Conservation (phyloP, 2,797 vertebrate genomes). For the Sebastolobus altivelis region DNA sequence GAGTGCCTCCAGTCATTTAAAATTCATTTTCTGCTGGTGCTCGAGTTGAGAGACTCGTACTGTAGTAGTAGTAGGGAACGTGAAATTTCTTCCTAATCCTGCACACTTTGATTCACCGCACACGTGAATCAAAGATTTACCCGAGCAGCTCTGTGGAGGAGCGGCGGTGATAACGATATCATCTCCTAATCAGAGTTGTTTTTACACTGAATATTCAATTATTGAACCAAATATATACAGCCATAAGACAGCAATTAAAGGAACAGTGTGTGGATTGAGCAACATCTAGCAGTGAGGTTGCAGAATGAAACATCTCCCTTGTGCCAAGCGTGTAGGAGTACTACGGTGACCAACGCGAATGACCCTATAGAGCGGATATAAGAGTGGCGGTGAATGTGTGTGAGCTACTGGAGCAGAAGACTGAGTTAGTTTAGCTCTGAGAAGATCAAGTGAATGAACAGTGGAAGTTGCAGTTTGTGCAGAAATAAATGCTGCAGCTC, state of each 20-base stretch:
- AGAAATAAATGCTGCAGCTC: too few relatives aligned
- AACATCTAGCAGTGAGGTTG: too few relatives aligned
- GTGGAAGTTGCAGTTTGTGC: too few relatives aligned
- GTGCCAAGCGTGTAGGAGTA: too few relatives aligned
- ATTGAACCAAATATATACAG: slow-evolving; percentile 9
- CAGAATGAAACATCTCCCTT: too few relatives aligned
- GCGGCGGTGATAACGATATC: slow-evolving; percentile 24
- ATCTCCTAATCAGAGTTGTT: slow-evolving; percentile 24
- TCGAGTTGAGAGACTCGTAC: slow-evolving; percentile 47
- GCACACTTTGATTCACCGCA: slow-evolving; percentile 58
- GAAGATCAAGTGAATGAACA: too few relatives aligned
- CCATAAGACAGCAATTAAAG: background rate
- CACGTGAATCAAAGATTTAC: slow-evolving; percentile 63
- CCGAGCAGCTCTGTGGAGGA: slow-evolving; percentile 19
- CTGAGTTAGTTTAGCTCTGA: too few relatives aligned
- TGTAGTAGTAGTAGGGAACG: slow-evolving; percentile 37
- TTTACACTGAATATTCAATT: slow-evolving; percentile 19
- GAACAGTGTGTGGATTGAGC: too few relatives aligned
- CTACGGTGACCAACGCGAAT: too few relatives aligned
- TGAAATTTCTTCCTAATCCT: slow-evolving; percentile 49
- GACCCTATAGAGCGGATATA: too few relatives aligned
- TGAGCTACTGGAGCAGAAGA: too few relatives aligned
- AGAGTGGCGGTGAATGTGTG: too few relatives aligned
- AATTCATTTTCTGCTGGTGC: slow-evolving; percentile 67
- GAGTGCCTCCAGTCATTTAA: slow-evolving; percentile 73